A percentile compares a stretch with the other conserved stretches of the same genome.
These are phyloP conservation scores for Equus przewalskii DNA, from an alignment of 2,113 vertebrate genomes.

Conservation along the genomic window DNA sequence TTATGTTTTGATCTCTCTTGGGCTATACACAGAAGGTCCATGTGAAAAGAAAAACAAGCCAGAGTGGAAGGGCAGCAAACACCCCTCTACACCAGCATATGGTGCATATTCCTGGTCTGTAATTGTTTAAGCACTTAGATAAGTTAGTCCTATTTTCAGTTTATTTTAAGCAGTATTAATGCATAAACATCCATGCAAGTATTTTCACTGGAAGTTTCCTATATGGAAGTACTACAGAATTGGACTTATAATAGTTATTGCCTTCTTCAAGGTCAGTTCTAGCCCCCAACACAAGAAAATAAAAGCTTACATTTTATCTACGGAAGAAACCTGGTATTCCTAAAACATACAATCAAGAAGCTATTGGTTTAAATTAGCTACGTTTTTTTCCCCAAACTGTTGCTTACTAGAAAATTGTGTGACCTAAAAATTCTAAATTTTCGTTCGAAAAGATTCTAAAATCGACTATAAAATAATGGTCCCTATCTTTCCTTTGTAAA, in stretches of 20 bases:
- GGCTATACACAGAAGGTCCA: background rate
- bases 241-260: background rate
- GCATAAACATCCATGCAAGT: background rate
- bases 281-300: background rate
- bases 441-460: background rate
- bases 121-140: background rate
- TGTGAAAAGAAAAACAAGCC: background rate
- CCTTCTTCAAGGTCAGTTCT: background rate
- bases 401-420: background rate
- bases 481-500: background rate
- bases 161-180: conserved; percentile 29
- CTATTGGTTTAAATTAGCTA: background rate
- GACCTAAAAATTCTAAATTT: conserved; percentile 18
- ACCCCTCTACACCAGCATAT: background rate
- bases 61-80: background rate
- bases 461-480: conserved; percentile 16
- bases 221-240: background rate
- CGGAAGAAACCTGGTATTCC: background rate
- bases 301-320: background rate
- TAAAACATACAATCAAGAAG: background rate
- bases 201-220: conserved; percentile 40
- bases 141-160: background rate
- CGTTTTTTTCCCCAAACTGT: background rate
- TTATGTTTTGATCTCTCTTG: background rate
- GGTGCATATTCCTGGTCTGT: background rate